Evolutionary conservation across 2,113 vertebrate genomes (phyloP).

Genomic region (Candoia aspera): DNA sequence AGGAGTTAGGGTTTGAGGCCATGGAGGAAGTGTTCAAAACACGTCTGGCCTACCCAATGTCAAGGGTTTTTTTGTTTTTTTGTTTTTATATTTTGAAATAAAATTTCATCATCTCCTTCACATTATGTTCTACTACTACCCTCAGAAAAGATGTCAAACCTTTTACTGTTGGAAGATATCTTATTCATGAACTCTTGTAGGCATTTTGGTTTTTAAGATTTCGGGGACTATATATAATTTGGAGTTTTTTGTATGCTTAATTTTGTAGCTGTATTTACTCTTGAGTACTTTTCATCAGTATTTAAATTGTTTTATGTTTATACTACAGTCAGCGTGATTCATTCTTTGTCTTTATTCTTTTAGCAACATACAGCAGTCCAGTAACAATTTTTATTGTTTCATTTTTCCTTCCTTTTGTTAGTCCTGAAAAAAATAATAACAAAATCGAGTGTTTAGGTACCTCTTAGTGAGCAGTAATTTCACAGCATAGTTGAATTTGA

Average conservation of each 20-base stretch:
- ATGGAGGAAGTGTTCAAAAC: background rate
- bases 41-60: background rate
- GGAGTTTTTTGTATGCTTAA: background rate
- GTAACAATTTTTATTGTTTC: too few relatives aligned
- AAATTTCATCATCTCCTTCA: background rate
- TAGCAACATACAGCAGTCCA: too few relatives aligned
- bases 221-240: background rate
- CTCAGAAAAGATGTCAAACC: background rate
- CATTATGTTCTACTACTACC: background rate
- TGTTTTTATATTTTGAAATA: background rate
- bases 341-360: background rate
- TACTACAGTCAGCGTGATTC: background rate
- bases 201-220: background rate
- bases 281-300: background rate
- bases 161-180: background rate
- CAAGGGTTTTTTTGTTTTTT: background rate
- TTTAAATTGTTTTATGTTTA: background rate
- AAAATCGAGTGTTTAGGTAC: background rate
- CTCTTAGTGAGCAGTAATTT: background rate
- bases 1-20: background rate
- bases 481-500: background rate
- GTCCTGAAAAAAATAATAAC: background rate
- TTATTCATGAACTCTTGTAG: background rate
- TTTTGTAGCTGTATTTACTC: background rate
- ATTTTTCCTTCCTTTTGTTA: background rate